Base-by-base conservation (phyloP, 2,888 invertebrate species). In the Conchocele bisecta region DNA sequence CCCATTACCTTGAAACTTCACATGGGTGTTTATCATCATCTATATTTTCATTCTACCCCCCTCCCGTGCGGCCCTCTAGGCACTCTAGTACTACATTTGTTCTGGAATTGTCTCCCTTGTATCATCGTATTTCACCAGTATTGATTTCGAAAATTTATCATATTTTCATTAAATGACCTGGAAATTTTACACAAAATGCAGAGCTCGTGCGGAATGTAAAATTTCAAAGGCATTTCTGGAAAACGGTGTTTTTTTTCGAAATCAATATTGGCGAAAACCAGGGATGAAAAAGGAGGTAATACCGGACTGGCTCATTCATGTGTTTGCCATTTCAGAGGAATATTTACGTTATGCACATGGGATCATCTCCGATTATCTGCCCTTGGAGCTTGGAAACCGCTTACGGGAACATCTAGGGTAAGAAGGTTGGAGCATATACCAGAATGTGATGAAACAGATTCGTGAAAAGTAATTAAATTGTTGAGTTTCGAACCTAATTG, bases 351-450 rank as follows among this genome's bases (percentile, higher is more conserved):
- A 82, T 81, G 85, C 88, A 0, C 81, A 71, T 80, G 89, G 89
- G 3, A 70, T 89, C 5, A 75, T 89, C 24, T 85, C 85, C 9
- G 88, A 89, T 41, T 89, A 88, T 64, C 65, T 89, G 15, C 75
- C 85, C 11, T 11, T 73, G n/a, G 78, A 79, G 0, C 65, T 89
- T 26, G 69, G 77, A n/a, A 39, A 57, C 5, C 63, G 70, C 33
- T 70, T 89, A 24, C 71, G 77, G 53, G 76, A 83, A 20, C 68
- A 78, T 59, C 63, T 87, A 28, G 83, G 83, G 88, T 88, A 67
- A 70, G 83, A 22, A 11, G 9, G 28, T 22, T 13, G 7, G 9
- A 44, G 20, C 44, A 44, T 44, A n/a, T 11, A 44, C 9, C 20
- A 44, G 11, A 17, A n/a, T 50, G 28, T 11, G n/a, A 48, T 24